Evolutionary conservation across 2,888 invertebrate genomes (phyloP).

Genomic region (Tigriopus californicus): DNA sequence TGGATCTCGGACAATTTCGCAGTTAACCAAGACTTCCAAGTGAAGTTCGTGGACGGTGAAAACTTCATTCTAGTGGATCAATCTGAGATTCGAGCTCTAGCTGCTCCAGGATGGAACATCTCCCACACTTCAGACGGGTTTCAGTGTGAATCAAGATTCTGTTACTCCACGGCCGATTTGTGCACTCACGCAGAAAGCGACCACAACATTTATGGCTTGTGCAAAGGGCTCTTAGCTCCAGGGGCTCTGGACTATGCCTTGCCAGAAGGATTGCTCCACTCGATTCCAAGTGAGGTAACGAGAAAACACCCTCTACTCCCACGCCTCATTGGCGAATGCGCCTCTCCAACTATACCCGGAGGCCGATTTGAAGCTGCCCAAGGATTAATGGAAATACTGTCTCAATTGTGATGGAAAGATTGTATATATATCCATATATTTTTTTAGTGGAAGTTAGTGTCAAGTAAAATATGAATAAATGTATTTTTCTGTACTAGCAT

Average conservation of each 20-base stretch:
- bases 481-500: too few species aligned
- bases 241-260: too few species aligned
- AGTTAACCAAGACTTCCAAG: background rate
- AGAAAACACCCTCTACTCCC: background rate
- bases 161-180: background rate
- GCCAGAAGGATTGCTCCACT: background rate
- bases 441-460: background rate
- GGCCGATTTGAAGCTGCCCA: background rate
- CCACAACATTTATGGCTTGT: background rate
- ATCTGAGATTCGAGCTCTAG: background rate
- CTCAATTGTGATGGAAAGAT: background rate
- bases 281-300: background rate
- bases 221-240: background rate
- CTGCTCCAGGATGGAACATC: slow-evolving; percentile 2
- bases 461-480: too few species aligned
- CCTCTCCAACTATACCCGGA: background rate
- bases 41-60: background rate
- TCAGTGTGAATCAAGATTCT: background rate
- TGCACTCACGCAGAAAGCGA: background rate
- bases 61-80: slow-evolving; percentile 4
- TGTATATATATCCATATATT: background rate
- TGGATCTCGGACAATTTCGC: slow-evolving; percentile 3
- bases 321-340: background rate
- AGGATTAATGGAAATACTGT: background rate
- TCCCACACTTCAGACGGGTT: background rate